phyloP scores from a whole-genome alignment of 2,888 invertebrate species.

The Sinohyriopsis cumingii region DNA sequence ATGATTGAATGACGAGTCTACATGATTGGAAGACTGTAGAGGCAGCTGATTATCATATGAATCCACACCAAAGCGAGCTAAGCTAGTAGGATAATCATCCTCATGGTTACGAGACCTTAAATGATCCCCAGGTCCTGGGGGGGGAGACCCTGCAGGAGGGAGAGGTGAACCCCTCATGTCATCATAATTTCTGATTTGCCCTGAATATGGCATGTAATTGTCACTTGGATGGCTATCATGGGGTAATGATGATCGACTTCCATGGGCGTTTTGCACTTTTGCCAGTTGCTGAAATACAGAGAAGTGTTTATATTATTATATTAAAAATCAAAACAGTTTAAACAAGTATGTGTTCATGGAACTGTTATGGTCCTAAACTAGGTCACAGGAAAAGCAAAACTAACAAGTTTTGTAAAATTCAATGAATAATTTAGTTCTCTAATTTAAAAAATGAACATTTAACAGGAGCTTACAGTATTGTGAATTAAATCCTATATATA shows the following conservation, averaged over 20 bases:
- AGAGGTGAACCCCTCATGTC: conserved; percentile 38
- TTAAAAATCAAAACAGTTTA: no score
- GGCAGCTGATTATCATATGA: conserved; percentile 20
- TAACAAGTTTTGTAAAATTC: no score
- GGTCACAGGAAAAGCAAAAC: no score
- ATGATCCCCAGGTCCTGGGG: conserved; percentile 19
- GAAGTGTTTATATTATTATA: no score
- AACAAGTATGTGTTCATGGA: no score
- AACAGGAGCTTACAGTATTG: no score
- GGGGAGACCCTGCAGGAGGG: conserved; percentile 35
- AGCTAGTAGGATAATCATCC: conserved; percentile 34
- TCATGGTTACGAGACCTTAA: conserved; percentile 53
- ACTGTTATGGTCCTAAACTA: no score
- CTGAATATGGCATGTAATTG: conserved; percentile 51
- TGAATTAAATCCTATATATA: no score
- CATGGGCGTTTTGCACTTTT: conserved; percentile 3
- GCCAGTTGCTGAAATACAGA: neutral
- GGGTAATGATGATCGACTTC: conserved; percentile 31
- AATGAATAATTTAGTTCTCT: no score
- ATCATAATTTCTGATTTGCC: conserved; percentile 30
- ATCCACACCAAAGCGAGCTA: conserved; percentile 19
- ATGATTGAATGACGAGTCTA: no score
- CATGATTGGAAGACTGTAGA: conserved; percentile 22
- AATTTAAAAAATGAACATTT: no score
- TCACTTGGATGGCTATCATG: conserved; percentile 45